Evolutionary conservation across 2,113 vertebrate genomes (phyloP).

Genomic region (Gobius niger): DNA sequence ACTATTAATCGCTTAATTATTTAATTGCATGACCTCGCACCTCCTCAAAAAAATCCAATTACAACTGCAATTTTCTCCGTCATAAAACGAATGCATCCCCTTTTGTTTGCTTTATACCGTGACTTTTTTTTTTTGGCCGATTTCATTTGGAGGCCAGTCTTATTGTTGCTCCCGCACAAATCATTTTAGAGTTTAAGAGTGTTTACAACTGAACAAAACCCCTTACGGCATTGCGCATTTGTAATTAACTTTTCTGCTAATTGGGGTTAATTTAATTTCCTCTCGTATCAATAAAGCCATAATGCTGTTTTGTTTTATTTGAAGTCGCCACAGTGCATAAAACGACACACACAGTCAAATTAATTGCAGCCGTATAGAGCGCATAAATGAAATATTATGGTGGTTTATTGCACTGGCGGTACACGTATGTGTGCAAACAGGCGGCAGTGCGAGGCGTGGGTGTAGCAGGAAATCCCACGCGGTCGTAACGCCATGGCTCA

Average conservation of each 20-base stretch:
- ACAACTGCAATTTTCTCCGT: no score
- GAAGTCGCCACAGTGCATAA: slow-evolving; percentile 11
- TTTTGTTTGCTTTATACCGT: not conserved
- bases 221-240: slow-evolving; percentile 1
- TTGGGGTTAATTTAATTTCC: slow-evolving; percentile 13
- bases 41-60: not conserved
- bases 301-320: not conserved
- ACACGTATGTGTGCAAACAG: not conserved
- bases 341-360: slow-evolving; percentile 21
- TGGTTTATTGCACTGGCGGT: slow-evolving; percentile 11
- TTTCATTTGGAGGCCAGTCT: slow-evolving; percentile 26
- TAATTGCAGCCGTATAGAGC: slow-evolving; percentile 11
- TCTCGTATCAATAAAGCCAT: slow-evolving; percentile 11
- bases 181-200: not conserved
- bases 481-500: slow-evolving; percentile 41
- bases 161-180: slow-evolving; percentile 4
- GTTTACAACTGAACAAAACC: slow-evolving; percentile 8
- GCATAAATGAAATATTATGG: slow-evolving; percentile 16
- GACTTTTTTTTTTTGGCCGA: not conserved
- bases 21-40: not conserved
- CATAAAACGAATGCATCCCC: no score
- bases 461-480: slow-evolving; percentile 51
- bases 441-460: slow-evolving; percentile 19
- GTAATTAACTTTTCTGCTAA: slow-evolving; percentile 10
- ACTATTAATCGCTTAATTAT: not conserved